Evolutionary conservation across 2,888 invertebrate species (phyloP), one percentile per base, ranked within the genome.

Genomic region (Cylindroiulus punctatus): DNA sequence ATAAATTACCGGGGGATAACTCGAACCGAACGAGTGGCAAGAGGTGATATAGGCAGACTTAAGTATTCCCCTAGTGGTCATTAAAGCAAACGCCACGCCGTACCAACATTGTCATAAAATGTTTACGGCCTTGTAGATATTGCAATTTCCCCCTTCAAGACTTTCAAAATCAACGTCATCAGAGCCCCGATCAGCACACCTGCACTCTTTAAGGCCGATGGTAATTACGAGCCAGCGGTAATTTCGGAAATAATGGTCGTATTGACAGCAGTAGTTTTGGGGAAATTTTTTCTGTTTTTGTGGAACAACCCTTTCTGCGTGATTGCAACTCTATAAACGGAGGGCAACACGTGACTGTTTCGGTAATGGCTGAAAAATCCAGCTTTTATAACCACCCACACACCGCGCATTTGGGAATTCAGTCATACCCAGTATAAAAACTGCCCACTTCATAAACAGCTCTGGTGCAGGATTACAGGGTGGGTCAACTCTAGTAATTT

Each of bases 21-120:
- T 76, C 76, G 76, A 76, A 76, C 76, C 76, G 26, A 76, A 76
- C 76, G 76, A 76, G 76, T 76, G 76, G 76, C 76, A 76, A 76
- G 76, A 76, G 76, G 76, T 76, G 76, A 76, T 76, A 76, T 30
- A 76, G 76, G 26, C 76, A 76, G 76, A 76, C 76, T 76, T 44
- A 83, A 83, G 83, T 44, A 83, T 83, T 83, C 83, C 83, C 83
- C 83, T 83, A 83, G 83, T 83, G 83, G 83, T 83, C 83, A 83
- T 83, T 83, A 83, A 83, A 83, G 14, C 83, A 83, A 83, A 83
- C 83, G 44, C 83, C 83, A 83, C 83, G 83, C 83, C 83, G 32
- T 83, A 83, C n/a, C 40, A 83, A 83, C 83, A 40, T 83, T 83
- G 83, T 83, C 83, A 83, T 83, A 83, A 83, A 83, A 83, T 83